Base-by-base conservation (phyloP, 1,140 invertebrate species). In the Cotesia glomerata region DNA sequence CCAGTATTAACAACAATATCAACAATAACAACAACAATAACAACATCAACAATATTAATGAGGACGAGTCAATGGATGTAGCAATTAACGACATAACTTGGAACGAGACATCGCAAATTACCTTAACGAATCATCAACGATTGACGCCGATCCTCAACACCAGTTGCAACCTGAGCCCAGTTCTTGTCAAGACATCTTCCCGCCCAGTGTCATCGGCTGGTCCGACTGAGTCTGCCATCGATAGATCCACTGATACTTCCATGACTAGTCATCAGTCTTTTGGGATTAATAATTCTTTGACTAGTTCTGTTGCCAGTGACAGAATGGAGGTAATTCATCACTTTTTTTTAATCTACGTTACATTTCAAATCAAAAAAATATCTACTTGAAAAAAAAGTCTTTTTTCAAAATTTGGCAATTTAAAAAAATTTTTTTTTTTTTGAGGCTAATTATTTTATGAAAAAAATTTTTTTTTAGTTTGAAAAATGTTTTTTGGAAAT, bases 101-200 rank as follows among this genome's bases (percentile, higher is more conserved):
- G 74, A 61, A 72, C 9, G 71, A 75, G 32, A 32, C 72, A 75
- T 71, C 16, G 71, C 74, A 51, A 65, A 78, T 7, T 69, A 79
- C 59, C 63, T 75, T 49, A 69, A 51, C 80, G 8, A 76, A 77
- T 52, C 85, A 82, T 77, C 81, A 79, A 13, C 82, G 79, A 74
- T 75, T 83, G 1, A 88, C 88, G 4, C 88, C 89, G 0, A 88
- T 86, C 63, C 85, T 84, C 5, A 85, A 81, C 56, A 82, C 78
- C 68, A 77, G 79, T n/a, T 81, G 78, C 18, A 86, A 85, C 16
- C 52, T 86, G 1, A 86, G 84, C 59, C 85, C 85, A 0, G 78
- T 85, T 1, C 74, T 84, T 54, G 69, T 81, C 16, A 81, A 81
- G 35, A 80, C 77, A 18, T 81, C 66, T 64, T 64, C 39, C 11